Conservation (phyloP, 1,140 invertebrate genomes). For the Cyrtorhinus lividipennis region DNA sequence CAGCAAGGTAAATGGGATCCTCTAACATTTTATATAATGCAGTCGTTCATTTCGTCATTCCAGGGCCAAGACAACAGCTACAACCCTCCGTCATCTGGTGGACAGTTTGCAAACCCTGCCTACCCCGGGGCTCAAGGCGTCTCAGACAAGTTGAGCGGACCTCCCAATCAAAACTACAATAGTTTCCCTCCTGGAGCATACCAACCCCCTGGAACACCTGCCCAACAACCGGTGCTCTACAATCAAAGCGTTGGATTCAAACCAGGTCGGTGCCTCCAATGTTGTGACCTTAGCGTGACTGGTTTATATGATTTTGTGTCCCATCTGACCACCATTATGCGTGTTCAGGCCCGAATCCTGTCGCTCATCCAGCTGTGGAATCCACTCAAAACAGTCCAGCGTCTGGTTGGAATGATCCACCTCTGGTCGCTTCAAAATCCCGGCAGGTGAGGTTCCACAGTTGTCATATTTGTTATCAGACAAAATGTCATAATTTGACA, state of each 20-base stretch:
- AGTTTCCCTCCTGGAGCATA: not conserved
- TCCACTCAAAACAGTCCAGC: constrained; percentile 23
- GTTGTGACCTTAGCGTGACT: too few species aligned
- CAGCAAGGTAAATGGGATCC: too few species aligned
- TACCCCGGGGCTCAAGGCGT: constrained; percentile 3
- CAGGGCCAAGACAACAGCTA: constrained; percentile 10
- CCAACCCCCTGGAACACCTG: not conserved
- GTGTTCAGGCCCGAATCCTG: too few species aligned
- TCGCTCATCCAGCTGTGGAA: too few species aligned
- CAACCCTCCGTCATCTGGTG: constrained; percentile 24
- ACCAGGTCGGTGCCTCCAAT: not conserved
- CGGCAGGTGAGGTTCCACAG: not conserved
- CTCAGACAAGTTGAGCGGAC: not conserved
- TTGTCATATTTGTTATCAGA: too few species aligned
- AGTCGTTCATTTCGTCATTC: too few species aligned
- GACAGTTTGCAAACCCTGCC: constrained; percentile 22
- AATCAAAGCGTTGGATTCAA: constrained; percentile 3
- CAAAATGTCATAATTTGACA: too few species aligned
- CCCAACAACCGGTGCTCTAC: not conserved
- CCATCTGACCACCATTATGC: too few species aligned
- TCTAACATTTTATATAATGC: too few species aligned
- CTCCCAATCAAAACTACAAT: not conserved
- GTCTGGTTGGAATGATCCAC: constrained; percentile 72
- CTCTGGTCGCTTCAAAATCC: constrained; percentile 31
- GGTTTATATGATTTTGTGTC: too few species aligned